Evolutionary conservation across 2,113 vertebrate genomes (phyloP).

Genomic region (Antechinus flavipes): DNA sequence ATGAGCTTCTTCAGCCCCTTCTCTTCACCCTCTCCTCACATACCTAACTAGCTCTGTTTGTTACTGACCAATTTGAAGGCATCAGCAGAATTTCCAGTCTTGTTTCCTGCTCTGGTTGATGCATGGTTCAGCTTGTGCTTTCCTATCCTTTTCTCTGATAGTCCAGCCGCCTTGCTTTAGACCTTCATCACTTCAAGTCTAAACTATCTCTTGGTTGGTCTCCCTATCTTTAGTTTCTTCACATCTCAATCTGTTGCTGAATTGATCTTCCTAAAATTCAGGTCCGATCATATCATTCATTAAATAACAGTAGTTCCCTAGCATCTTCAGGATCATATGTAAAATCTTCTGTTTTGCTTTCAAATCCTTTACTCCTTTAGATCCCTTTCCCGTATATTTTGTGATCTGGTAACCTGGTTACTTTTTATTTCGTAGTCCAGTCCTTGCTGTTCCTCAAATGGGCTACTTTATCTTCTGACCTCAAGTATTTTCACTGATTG

Average conservation of each 20-base stretch:
- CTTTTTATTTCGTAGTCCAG: background rate
- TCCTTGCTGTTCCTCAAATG: background rate
- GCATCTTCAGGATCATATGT: background rate
- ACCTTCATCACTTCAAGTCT: background rate
- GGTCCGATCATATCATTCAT: background rate
- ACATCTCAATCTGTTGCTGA: background rate
- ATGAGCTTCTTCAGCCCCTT: background rate
- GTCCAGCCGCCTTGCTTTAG: background rate
- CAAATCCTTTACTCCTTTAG: background rate
- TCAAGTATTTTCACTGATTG: background rate
- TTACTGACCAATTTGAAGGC: background rate
- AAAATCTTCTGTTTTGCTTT: background rate
- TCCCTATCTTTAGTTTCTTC: background rate
- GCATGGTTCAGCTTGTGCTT: background rate
- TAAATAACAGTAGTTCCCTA: background rate
- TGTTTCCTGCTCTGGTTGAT: background rate
- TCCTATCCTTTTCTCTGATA: background rate
- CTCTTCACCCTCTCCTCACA: background rate
- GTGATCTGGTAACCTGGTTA: background rate
- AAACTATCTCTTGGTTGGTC: background rate
- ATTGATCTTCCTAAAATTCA: background rate
- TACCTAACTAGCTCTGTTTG: background rate
- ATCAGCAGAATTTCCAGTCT: background rate
- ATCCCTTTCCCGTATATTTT: background rate
- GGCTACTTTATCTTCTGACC: background rate